phyloP scores from a whole-genome alignment of 2,888 invertebrate genomes.

The Pachliopta kotzebuea region DNA sequence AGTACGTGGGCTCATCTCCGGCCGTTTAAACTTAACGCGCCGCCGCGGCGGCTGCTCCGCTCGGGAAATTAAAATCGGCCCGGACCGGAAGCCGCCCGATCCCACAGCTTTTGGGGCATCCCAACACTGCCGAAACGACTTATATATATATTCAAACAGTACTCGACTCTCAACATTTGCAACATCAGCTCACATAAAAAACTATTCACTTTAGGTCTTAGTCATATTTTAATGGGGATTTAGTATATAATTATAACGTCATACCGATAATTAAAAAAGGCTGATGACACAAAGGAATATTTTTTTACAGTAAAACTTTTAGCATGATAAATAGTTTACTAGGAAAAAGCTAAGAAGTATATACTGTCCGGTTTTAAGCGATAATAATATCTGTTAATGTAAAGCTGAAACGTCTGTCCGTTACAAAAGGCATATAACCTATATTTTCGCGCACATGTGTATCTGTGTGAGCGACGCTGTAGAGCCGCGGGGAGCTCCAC shows the following conservation, averaged over 20 bases:
- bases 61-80: conserved; percentile 77
- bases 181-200: conserved; percentile 1
- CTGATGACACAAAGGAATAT: neutral
- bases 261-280: neutral
- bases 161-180: conserved; percentile 8
- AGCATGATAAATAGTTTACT: too few relatives aligned
- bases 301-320: too few relatives aligned
- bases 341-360: too few relatives aligned
- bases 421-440: conserved; percentile 17
- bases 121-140: conserved; percentile 33
- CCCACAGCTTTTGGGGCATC: conserved; percentile 45
- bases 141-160: conserved; percentile 33
- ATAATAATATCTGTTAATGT: neutral
- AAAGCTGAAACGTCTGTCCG: conserved; percentile 16
- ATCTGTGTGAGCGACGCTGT: conserved; percentile 33
- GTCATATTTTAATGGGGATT: neutral
- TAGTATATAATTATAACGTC: too few relatives aligned
- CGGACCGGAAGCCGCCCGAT: conserved; percentile 67
- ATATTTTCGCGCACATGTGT: conserved; percentile 7
- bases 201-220: neutral
- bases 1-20: conserved; percentile 78
- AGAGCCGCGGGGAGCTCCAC: conserved; percentile 60
- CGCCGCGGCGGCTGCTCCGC: conserved; percentile 43
- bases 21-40: conserved; percentile 74
- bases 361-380: neutral